Evolutionary conservation across 2,888 invertebrate genomes (phyloP), one percentile per base, ranked within the genome.

Genomic region (Mythimna lalbum): DNA sequence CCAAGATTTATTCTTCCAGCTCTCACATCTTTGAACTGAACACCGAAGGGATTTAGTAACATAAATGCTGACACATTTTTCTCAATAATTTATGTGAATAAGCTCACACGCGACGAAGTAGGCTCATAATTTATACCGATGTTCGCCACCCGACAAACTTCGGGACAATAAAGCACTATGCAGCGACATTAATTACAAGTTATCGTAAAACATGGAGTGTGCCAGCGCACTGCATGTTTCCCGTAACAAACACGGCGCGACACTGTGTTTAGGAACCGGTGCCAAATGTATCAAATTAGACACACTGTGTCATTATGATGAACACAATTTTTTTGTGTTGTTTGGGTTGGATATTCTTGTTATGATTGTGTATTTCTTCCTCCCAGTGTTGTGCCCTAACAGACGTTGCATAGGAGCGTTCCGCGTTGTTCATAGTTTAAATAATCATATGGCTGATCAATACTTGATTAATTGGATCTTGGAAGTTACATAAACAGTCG

Each of bases 131-230:
- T 92, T 89, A 92, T 87, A 81, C 82, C 84, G 85, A 85, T 84
- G 84, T 86, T 84, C 87, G 77, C 86, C 69, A 82, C 81, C 82
- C 84, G 87, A 86, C 87, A 83, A 87, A 90, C 87, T 89, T 86
- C 86, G 86, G 89, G 83, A 92, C 91, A 92, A 92, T 93, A 92
- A 92, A 93, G 91, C 91, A 88, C 89, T 89, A 88, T 89, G 90
- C 89, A 87, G 87, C 85, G 90, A 92, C 93, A 92, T 93, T 93
- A 93, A 94, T 93, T 92, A 93, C 91, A 88, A 92, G 88, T 91
- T 93, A 93, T 93, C 91, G 91, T 92, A 92, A 93, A 92, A 90
- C 89, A 90, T 88, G 89, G 80, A 84, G 87, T 86, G 76, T 74
- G 74, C 80, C 76, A 74, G 80, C 87, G 83, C 76, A 81, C 76